Evolutionary conservation across 2,888 invertebrate species (phyloP).

Genomic region (Stenodema calcarata): DNA sequence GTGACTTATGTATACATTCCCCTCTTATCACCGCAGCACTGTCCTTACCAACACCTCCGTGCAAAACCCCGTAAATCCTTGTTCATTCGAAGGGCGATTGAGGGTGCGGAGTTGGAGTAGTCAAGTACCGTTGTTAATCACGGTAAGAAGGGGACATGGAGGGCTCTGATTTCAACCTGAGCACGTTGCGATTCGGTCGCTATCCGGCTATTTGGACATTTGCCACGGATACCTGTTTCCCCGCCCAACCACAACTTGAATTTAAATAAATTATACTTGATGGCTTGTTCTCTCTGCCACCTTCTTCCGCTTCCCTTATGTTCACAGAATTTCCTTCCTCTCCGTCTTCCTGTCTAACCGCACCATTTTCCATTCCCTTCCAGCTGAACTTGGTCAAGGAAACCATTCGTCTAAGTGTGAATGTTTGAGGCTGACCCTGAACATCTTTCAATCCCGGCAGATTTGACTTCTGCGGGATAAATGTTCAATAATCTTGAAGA

Average conservation of each 20-base stretch:
- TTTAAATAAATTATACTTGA: slow-evolving; percentile 46
- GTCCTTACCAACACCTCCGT: not conserved
- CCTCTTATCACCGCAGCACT: not conserved
- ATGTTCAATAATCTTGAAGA: no score
- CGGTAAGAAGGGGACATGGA: not conserved
- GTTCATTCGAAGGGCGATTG: not conserved
- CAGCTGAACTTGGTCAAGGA: no score
- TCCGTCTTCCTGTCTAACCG: not conserved
- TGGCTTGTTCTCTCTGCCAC: slow-evolving; percentile 9
- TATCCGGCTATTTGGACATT: slow-evolving; percentile 38
- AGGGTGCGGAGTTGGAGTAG: not conserved
- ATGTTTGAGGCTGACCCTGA: no score
- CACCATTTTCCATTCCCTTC: not conserved
- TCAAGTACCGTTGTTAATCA: slow-evolving; percentile 27
- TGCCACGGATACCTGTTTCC: slow-evolving; percentile 42
- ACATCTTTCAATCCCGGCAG: no score
- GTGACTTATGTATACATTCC: not conserved
- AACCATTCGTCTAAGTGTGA: no score
- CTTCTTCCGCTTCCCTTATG: not conserved
- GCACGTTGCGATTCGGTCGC: slow-evolving; percentile 41
- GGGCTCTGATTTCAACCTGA: not conserved
- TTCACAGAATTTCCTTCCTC: not conserved
- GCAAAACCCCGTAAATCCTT: not conserved
- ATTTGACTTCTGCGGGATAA: no score
- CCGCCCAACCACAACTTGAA: slow-evolving; percentile 25